Evolutionary conservation across 35 echinoderm and acorn worm genomes (phyloP).

Genomic region (Strongylocentrotus purpuratus): DNA sequence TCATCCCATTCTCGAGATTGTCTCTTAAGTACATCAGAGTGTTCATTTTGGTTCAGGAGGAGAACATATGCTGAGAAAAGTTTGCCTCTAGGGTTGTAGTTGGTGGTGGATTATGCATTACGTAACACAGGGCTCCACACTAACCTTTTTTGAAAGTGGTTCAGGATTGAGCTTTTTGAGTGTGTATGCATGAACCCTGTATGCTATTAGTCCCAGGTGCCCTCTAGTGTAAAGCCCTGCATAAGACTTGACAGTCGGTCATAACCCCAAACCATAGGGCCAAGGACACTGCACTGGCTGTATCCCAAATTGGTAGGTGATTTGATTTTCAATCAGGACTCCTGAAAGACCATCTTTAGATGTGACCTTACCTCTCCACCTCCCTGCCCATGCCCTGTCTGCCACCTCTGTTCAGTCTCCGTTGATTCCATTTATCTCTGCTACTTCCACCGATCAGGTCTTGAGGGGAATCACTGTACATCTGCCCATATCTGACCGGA

Average conservation of each 20-base stretch:
- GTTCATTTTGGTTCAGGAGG: too few relatives aligned
- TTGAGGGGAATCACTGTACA: slow-evolving; percentile 27
- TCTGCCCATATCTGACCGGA: not conserved
- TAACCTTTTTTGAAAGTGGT: too few relatives aligned
- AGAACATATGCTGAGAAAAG: too few relatives aligned
- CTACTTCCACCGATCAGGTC: not conserved
- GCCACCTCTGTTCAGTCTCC: not conserved
- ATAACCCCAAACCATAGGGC: not conserved
- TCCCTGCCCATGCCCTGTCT: not conserved
- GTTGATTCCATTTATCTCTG: not conserved
- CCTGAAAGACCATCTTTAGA: not conserved
- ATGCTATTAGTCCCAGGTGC: not conserved
- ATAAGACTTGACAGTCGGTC: not conserved
- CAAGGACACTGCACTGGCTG: not conserved
- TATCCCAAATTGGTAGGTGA: too few relatives aligned
- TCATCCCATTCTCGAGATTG: too few relatives aligned
- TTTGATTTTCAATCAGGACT: too few relatives aligned
- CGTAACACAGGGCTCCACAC: too few relatives aligned
- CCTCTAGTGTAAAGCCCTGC: not conserved
- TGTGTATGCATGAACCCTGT: not conserved
- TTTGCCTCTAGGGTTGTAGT: too few relatives aligned
- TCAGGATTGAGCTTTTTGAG: not conserved
- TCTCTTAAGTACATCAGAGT: too few relatives aligned
- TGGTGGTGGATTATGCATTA: too few relatives aligned
- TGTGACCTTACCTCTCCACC: not conserved